Evolutionary conservation across 2,113 vertebrate genomes (phyloP).

Genomic region (Anser cygnoides): DNA sequence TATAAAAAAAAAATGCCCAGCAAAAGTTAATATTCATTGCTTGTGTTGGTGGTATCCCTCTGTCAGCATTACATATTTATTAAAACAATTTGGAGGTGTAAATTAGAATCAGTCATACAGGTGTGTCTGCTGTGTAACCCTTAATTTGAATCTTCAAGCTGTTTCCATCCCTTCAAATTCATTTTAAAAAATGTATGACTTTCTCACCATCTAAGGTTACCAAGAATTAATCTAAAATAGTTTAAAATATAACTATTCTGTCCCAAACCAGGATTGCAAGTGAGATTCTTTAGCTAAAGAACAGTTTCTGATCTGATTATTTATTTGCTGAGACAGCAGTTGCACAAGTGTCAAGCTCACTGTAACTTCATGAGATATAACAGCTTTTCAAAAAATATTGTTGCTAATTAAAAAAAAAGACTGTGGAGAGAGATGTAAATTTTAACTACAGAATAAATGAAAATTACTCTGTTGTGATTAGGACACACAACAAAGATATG

Average conservation of each 20-base stretch:
- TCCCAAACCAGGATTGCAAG: constrained; percentile 20
- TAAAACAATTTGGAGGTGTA: constrained; percentile 63
- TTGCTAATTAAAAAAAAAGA: constrained; percentile 4
- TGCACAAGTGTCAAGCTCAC: not conserved
- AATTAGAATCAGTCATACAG: constrained; percentile 44
- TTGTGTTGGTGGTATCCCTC: not conserved
- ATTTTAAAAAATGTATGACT: constrained; percentile 44
- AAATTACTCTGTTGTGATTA: not conserved
- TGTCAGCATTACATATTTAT: constrained; percentile 48
- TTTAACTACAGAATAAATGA: not conserved
- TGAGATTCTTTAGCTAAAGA: not conserved
- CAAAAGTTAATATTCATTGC: constrained; percentile 14
- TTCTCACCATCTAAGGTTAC: constrained; percentile 11
- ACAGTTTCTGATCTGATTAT: not conserved
- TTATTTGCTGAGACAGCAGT: not conserved
- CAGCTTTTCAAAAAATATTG: not conserved
- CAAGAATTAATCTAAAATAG: constrained; percentile 4
- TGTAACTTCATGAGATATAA: not conserved
- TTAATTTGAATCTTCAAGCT: constrained; percentile 65
- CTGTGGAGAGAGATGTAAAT: not conserved
- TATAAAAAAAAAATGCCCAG: constrained; percentile 14
- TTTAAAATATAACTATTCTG: constrained; percentile 34
- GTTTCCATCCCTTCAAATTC: constrained; percentile 38
- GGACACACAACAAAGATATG: not conserved
- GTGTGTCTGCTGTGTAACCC: constrained; percentile 11